Percentiles rank a stretch among this genome's conserved stretches.
These are phyloP conservation scores for Notolepis coatsorum DNA, from an alignment of 2,797 vertebrate genomes.

Conservation along the genomic window DNA sequence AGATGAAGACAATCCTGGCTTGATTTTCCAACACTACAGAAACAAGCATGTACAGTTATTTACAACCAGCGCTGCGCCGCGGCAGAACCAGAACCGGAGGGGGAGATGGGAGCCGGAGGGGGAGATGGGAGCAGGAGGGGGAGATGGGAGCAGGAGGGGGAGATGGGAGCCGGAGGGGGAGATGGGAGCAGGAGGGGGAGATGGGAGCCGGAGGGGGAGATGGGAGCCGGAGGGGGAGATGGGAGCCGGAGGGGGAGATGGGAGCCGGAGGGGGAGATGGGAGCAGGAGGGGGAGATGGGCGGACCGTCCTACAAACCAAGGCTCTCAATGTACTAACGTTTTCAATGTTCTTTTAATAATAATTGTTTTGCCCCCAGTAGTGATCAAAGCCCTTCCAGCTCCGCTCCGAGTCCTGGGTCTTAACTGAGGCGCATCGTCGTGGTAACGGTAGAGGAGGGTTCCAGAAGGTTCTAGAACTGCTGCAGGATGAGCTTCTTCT, in stretches of 20 bases:
- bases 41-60: slow-evolving; percentile 71
- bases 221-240: not conserved
- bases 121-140: not conserved
- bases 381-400: not conserved
- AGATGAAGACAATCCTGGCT: not conserved
- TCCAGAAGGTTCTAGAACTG: slow-evolving; percentile 81
- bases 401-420: not conserved
- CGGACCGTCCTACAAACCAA: no score
- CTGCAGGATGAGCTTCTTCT: slow-evolving; percentile 93
- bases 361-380: not conserved
- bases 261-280: no score
- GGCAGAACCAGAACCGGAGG: not conserved
- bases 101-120: not conserved
- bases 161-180: not conserved
- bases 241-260: no score
- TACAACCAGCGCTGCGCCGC: slow-evolving; percentile 46
- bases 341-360: not conserved
- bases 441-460: not conserved
- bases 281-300: no score
- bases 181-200: not conserved
- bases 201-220: not conserved
- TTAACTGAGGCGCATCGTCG: not conserved
- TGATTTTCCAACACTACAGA: slow-evolving; percentile 5
- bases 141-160: not conserved
- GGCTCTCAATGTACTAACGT: no score